Evolutionary conservation across 2,113 vertebrate genomes (phyloP).

Genomic region (Lycaon pictus): DNA sequence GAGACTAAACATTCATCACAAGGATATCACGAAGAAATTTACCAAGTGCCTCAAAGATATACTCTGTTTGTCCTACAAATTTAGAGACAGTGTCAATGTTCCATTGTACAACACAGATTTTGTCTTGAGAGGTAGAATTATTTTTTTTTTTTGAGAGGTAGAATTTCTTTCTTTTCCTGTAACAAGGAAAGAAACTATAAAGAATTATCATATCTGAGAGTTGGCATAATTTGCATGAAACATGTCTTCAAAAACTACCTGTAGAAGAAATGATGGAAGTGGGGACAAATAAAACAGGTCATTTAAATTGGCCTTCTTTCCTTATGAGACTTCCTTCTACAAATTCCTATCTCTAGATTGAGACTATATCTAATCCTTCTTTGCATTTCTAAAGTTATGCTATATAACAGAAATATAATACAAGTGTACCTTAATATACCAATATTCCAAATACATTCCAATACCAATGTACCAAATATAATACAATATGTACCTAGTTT

Average conservation of each 20-base stretch:
- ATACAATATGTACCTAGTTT: not conserved
- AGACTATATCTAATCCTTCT: not conserved
- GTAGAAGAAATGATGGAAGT: not conserved
- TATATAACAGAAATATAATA: not conserved
- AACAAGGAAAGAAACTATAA: conserved; percentile 22
- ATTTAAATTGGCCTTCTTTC: not conserved
- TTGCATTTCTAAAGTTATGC: not conserved
- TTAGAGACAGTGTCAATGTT: not conserved
- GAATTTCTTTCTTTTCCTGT: conserved; percentile 26
- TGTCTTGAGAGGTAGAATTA: not conserved
- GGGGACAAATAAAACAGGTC: not conserved
- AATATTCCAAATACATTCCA: no score
- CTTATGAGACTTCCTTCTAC: not conserved
- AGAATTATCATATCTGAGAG: not conserved
- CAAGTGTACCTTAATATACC: not conserved
- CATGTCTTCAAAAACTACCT: not conserved
- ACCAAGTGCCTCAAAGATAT: not conserved
- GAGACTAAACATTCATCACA: conserved; percentile 22
- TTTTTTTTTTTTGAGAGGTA: not conserved
- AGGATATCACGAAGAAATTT: not conserved
- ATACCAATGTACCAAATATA: not conserved
- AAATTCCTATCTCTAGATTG: not conserved
- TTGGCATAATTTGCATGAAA: conserved; percentile 21
- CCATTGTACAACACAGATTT: not conserved
- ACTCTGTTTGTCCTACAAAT: conserved; percentile 32